Base-by-base conservation (phyloP, 2,888 invertebrate genomes). In the Heliconius sara region DNA sequence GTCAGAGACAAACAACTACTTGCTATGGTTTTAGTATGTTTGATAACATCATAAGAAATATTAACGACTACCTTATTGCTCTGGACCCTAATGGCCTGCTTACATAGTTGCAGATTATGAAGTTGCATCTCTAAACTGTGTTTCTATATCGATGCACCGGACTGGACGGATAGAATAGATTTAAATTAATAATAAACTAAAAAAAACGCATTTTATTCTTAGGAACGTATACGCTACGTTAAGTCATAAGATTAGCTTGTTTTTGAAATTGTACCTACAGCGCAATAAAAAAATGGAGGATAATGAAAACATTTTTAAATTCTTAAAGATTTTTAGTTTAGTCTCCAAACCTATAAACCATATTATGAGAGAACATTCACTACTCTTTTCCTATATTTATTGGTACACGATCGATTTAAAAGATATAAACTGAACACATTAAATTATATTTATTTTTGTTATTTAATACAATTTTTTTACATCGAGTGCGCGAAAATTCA, bases 31-130 rank as follows among this genome's bases (percentile, higher is more conserved):
- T 43, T 43, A 25, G 12, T 70, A 70, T 47, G 25, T 25, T 25
- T 25, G 13, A 70, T 47, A 25, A 47, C 12, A 43, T 70, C 9
- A 70, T 70, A 47, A 25, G 12, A n/a, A 25, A 6, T 43, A 30
- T 68, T 47, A 25, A 70, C 70, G 43, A 25, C 43, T 70, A 25
- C 43, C 25, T 47, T 25, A 70, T 70, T 43, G 25, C 43, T 70
- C 16, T 47, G 43, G 16, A 27, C 7, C 43, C 70, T 39, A 25
- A 47, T 43, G 68, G 43, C 70, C 43, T 70, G 47, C 25, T 43
- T 70, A 70, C 70, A 70, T 25, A 25, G 70, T 70, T 70, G 70
- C 70, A 9, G 3, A 47, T 16, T 70, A 43, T 25, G 70, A 25
- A 25, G 3, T 43, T 25, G 60, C 60, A 60, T 9, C 10, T 10